Evolutionary conservation across 2,888 invertebrate species (phyloP).

Genomic region (Tiphia femorata): DNA sequence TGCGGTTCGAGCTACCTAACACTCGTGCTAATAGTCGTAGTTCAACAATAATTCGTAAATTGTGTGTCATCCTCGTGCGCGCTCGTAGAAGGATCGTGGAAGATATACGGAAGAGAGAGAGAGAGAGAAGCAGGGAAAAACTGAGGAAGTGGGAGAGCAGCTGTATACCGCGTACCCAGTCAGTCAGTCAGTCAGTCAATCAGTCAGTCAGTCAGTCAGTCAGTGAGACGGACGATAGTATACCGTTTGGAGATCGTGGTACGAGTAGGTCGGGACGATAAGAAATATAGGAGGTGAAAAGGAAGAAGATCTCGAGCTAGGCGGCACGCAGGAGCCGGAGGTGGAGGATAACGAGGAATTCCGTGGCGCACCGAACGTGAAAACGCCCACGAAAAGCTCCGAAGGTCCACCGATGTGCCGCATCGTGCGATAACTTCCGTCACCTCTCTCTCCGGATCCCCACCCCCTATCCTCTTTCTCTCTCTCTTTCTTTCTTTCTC

Average conservation of each 20-base stretch:
- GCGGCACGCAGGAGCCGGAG: constrained; percentile 6
- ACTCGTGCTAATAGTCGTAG: constrained; percentile 22
- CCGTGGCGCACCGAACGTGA: no score
- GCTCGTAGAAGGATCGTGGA: constrained; percentile 8
- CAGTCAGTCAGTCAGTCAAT: no score
- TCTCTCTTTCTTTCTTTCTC: no score
- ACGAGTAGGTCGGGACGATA: no score
- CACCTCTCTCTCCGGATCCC: constrained; percentile 45
- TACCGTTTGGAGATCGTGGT: no score
- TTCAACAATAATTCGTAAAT: no score
- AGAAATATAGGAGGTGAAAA: constrained; percentile 8
- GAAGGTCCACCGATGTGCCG: constrained; percentile 46
- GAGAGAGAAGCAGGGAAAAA: constrained; percentile 6
- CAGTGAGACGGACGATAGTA: no score
- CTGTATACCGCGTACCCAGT: no score
- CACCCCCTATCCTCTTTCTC: constrained; percentile 25
- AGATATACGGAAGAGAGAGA: constrained; percentile 5
- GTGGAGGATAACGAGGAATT: constrained; percentile 9
- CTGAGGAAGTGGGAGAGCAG: constrained; percentile 3
- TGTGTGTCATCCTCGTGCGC: constrained; percentile 30
- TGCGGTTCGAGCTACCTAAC: no score
- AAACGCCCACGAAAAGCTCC: constrained; percentile 43
- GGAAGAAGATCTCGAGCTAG: no score
- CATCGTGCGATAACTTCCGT: constrained; percentile 52
- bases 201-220: no score